These are phyloP conservation scores for Pantelozetes paolii DNA, from an alignment of 2,888 invertebrate species.

Conservation along the genomic window DNA sequence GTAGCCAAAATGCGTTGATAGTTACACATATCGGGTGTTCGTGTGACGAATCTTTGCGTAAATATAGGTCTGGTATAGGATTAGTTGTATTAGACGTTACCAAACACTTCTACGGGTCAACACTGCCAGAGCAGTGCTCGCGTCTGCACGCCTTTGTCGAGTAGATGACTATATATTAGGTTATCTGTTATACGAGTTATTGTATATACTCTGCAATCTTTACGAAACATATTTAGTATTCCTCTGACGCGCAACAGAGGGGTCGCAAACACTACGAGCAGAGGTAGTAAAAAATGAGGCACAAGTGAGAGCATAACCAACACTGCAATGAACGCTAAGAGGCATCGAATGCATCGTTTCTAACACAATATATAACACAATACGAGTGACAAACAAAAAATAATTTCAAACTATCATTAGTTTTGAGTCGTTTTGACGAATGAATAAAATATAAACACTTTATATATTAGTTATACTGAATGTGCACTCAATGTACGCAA, in stretches of 20 bases:
- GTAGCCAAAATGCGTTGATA: constrained; percentile 25
- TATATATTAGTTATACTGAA: constrained; percentile 9
- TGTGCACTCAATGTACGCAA: background rate
- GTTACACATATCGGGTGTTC: constrained; percentile 34
- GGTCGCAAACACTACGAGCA: constrained; percentile 8
- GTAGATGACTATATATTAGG: constrained; percentile 26
- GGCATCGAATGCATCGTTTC: constrained; percentile 17
- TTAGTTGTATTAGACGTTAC: constrained; percentile 10
- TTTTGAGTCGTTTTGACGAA: too few relatives aligned
- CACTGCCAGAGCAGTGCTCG: background rate
- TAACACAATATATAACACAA: constrained; percentile 33
- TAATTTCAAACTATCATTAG: constrained; percentile 31
- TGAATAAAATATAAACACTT: constrained; percentile 34
- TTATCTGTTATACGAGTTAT: constrained; percentile 21
- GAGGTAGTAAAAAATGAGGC: constrained; percentile 20
- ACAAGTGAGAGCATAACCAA: constrained; percentile 19
- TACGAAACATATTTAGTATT: constrained; percentile 27
- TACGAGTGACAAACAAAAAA: constrained; percentile 32
- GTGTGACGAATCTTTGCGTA: constrained; percentile 25
- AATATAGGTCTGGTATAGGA: constrained; percentile 36
- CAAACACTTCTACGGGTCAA: background rate
- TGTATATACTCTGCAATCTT: constrained; percentile 24
- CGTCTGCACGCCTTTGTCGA: constrained; percentile 34
- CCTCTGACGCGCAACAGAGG: constrained; percentile 23
- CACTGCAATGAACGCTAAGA: background rate